Conservation (phyloP, 2,888 invertebrate genomes). For the Itoplectis maculator region DNA sequence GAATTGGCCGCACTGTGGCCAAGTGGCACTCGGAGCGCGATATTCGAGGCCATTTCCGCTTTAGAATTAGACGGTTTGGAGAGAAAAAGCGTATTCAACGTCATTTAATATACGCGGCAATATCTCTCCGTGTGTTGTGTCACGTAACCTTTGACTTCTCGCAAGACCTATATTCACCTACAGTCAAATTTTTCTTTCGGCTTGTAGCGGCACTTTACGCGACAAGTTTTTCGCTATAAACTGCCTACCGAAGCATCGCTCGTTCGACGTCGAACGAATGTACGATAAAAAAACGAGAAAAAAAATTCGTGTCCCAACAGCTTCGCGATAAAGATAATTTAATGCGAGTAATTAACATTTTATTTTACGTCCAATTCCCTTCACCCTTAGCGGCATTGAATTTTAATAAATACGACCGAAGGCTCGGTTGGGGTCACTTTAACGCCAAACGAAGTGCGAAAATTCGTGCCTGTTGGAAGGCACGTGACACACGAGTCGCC, state of each 20-base stretch:
- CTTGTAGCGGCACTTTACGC: neutral
- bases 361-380: conserved; percentile 23
- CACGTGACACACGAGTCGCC: neutral
- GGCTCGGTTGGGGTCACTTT: conserved; percentile 8
- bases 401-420: conserved; percentile 41
- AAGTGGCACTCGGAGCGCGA: neutral
- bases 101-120: neutral
- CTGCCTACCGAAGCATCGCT: neutral
- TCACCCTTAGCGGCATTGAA: neutral
- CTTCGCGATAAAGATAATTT: conserved; percentile 13
- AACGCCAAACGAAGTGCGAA: conserved; percentile 21
- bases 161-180: neutral
- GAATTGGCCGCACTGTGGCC: neutral
- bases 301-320: neutral
- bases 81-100: neutral
- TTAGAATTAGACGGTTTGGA: conserved; percentile 32
- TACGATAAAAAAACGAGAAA: neutral
- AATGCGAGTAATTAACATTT: conserved; percentile 35
- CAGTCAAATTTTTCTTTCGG: neutral
- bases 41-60: conserved; percentile 49
- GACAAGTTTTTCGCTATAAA: neutral
- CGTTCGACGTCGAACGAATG: neutral
- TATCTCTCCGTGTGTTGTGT: too few species aligned
- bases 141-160: neutral
- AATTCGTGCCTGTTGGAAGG: conserved; percentile 25